These are phyloP conservation scores for Acleris laterana DNA, from an alignment of 2,888 invertebrate species.

Conservation along the genomic window DNA sequence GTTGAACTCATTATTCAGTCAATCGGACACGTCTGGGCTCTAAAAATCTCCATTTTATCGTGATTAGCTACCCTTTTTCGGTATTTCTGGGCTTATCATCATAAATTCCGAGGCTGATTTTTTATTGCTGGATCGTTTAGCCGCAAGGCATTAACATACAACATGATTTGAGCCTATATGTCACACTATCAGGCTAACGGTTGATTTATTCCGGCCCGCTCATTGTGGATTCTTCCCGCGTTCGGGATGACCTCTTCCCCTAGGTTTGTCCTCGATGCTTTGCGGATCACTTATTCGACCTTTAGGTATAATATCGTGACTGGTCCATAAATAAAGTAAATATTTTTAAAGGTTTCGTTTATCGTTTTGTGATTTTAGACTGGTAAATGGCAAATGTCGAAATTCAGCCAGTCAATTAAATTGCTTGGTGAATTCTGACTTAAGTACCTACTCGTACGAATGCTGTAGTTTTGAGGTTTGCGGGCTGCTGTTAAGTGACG, in stretches of 20 bases:
- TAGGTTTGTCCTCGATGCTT: conserved; percentile 60
- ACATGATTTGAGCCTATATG: conserved; percentile 33
- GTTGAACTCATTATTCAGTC: too few species aligned
- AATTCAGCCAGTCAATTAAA: too few species aligned
- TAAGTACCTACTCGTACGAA: too few species aligned
- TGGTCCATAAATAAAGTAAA: conserved; percentile 53
- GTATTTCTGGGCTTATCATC: conserved; percentile 35
- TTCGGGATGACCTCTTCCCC: conserved; percentile 59
- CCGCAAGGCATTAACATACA: conserved; percentile 35
- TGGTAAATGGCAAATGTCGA: too few species aligned
- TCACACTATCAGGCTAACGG: conserved; percentile 43
- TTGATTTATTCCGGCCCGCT: conserved; percentile 58
- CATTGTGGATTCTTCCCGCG: conserved; percentile 65
- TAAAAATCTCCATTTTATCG: conserved; percentile 14
- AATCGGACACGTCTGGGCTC: too few species aligned
- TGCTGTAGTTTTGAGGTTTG: too few species aligned
- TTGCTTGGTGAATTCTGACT: too few species aligned
- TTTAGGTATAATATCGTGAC: conserved; percentile 51
- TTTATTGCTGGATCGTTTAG: conserved; percentile 30
- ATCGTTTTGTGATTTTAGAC: background rate
- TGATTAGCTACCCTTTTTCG: conserved; percentile 14
- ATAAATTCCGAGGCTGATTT: conserved; percentile 40
- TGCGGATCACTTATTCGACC: conserved; percentile 59
- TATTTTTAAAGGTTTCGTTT: conserved; percentile 20
- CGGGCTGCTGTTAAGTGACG: too few species aligned